These are phyloP conservation scores for Drosophila melanica DNA, from an alignment of 1,140 invertebrate species.

Conservation along the genomic window DNA sequence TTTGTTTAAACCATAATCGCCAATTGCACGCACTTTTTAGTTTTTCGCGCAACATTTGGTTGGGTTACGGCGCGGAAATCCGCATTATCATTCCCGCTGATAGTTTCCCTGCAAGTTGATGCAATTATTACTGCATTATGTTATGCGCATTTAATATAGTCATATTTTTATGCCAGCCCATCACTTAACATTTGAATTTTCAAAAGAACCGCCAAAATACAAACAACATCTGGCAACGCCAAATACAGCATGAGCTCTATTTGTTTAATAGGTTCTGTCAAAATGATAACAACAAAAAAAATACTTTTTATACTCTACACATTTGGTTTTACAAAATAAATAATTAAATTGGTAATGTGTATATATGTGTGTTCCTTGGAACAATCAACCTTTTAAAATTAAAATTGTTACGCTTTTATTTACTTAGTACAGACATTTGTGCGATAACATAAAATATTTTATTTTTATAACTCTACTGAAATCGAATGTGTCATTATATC, in stretches of 20 bases:
- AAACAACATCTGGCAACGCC: slow-evolving; percentile 15
- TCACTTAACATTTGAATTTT: not conserved
- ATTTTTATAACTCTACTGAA: not conserved
- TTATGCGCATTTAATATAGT: too few species aligned
- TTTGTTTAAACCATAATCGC: slow-evolving; percentile 37
- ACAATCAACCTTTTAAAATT: not conserved
- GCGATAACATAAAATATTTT: not conserved
- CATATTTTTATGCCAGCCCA: not conserved
- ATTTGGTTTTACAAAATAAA: too few species aligned
- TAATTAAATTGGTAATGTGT: too few species aligned
- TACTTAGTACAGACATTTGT: not conserved
- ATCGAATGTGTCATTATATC: slow-evolving; percentile 19
- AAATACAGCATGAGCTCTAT: not conserved
- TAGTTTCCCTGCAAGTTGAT: not conserved
- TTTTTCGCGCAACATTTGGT: slow-evolving; percentile 28
- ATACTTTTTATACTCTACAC: too few species aligned
- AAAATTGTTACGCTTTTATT: not conserved
- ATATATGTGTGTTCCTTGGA: too few species aligned
- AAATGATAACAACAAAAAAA: not conserved
- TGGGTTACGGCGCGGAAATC: slow-evolving; percentile 39
- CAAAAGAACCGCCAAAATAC: not conserved
- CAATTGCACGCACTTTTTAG: slow-evolving; percentile 66
- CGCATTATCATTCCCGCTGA: slow-evolving; percentile 2
- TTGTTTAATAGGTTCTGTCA: not conserved
- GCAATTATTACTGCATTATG: not conserved